Conservation (phyloP, 2,113 vertebrate species). For the Xiphorhynchus elegans region DNA sequence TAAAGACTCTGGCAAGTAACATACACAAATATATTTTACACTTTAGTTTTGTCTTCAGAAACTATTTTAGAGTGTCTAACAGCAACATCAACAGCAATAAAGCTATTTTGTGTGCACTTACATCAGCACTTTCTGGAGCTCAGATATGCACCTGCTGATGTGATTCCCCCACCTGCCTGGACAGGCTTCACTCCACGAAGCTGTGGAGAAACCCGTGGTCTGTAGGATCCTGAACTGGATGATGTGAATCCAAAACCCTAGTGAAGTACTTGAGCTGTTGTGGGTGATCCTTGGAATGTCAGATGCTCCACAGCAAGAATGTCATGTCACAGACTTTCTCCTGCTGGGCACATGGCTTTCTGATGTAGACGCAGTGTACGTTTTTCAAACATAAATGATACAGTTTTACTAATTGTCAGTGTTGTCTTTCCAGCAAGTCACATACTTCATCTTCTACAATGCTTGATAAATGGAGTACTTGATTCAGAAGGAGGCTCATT, state of each 20-base stretch:
- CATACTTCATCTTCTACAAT: not conserved
- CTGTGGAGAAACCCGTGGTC: rapidly evolving
- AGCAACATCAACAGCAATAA: not conserved
- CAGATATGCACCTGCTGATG: not conserved
- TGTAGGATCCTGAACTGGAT: not conserved
- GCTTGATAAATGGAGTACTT: not conserved
- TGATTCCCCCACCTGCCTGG: rapidly evolving
- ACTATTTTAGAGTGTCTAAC: not conserved
- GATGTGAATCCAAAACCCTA: not conserved
- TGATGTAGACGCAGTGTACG: not conserved
- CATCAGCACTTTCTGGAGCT: rapidly evolving
- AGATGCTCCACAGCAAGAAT: not conserved
- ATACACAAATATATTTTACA: not conserved
- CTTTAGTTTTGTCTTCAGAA: not conserved
- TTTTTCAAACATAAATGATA: not conserved
- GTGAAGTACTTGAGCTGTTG: not conserved
- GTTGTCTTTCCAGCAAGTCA: not conserved
- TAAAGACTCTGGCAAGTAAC: not conserved
- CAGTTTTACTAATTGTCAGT: not conserved
- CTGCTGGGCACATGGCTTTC: not conserved
- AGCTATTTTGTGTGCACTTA: not conserved
- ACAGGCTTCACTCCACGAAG: not conserved
- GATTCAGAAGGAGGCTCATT: not conserved
- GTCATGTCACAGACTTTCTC: not conserved
- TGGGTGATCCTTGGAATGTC: not conserved